Percentiles rank a stretch among this genome's conserved stretches.
These are phyloP conservation scores for Delia radicum DNA, from an alignment of 1,140 invertebrate genomes.

Conservation along the genomic window DNA sequence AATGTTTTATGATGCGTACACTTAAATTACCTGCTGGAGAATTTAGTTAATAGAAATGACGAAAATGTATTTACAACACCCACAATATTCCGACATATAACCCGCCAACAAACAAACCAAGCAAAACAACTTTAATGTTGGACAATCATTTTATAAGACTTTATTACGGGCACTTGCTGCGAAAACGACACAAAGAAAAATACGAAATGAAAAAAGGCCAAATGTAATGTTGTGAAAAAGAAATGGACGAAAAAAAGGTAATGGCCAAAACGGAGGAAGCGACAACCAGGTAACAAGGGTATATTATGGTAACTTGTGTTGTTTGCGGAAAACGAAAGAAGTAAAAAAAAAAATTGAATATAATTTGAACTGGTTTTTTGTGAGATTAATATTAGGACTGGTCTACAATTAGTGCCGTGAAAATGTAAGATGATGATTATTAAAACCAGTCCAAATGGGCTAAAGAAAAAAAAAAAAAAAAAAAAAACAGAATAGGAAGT, in stretches of 20 bases:
- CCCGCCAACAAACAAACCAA: background rate
- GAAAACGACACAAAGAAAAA: background rate
- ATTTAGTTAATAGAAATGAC: background rate
- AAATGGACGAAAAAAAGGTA: background rate
- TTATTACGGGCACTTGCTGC: background rate
- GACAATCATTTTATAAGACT: background rate
- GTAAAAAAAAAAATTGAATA: background rate
- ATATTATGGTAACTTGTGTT: background rate
- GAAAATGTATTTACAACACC: background rate
- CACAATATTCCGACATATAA: background rate
- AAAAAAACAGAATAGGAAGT: background rate
- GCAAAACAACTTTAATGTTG: background rate
- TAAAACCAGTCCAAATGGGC: background rate
- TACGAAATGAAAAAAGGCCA: background rate
- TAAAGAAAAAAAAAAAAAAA: background rate
- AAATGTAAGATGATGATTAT: background rate
- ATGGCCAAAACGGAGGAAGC: background rate
- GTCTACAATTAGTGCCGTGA: conserved; percentile 6
- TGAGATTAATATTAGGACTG: conserved; percentile 14
- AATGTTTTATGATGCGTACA: conserved; percentile 16
- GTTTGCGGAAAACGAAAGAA: background rate
- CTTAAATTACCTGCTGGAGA: conserved; percentile 18
- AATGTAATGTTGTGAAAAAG: background rate
- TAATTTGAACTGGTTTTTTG: conserved; percentile 7
- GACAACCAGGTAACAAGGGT: background rate